Evolutionary conservation across 2,113 vertebrate species (phyloP).

Genomic region (Misgurnus anguillicaudatus): DNA sequence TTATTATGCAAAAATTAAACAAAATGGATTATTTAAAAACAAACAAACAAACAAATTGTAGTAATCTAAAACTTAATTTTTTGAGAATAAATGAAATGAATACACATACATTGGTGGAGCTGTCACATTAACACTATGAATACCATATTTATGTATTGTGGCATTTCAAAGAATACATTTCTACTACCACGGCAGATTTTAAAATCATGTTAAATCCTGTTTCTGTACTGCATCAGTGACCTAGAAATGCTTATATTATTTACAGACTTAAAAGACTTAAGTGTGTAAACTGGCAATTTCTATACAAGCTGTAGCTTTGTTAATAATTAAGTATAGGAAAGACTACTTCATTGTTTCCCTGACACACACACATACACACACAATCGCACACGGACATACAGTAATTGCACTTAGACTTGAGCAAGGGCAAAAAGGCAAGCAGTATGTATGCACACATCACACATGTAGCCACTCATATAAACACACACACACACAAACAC

Average conservation of each 20-base stretch:
- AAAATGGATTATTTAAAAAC: too few species aligned
- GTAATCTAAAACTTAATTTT: too few species aligned
- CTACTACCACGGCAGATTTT: too few species aligned
- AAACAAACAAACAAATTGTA: too few species aligned
- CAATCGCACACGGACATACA: background rate
- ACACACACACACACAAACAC: slow-evolving; percentile 34
- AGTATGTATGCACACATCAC: slow-evolving; percentile 54
- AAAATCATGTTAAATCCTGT: background rate
- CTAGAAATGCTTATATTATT: slow-evolving; percentile 71
- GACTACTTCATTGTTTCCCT: slow-evolving; percentile 64
- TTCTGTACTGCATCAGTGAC: slow-evolving; percentile 66
- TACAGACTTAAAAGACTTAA: slow-evolving; percentile 71
- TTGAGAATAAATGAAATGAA: too few species aligned
- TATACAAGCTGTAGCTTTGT: slow-evolving; percentile 63
- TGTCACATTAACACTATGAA: too few species aligned
- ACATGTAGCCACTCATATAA: background rate
- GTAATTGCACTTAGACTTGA: slow-evolving; percentile 24
- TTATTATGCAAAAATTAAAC: too few species aligned
- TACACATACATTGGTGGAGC: too few species aligned
- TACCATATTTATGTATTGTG: too few species aligned
- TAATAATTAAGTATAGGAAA: slow-evolving; percentile 70
- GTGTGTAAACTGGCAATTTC: slow-evolving; percentile 75
- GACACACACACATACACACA: slow-evolving; percentile 53
- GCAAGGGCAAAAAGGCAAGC: slow-evolving; percentile 43
- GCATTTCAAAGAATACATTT: too few species aligned